Evolutionary conservation across 2,888 invertebrate species (phyloP), one percentile per base, ranked within the genome.

Genomic region (Callyntrura sp.): DNA sequence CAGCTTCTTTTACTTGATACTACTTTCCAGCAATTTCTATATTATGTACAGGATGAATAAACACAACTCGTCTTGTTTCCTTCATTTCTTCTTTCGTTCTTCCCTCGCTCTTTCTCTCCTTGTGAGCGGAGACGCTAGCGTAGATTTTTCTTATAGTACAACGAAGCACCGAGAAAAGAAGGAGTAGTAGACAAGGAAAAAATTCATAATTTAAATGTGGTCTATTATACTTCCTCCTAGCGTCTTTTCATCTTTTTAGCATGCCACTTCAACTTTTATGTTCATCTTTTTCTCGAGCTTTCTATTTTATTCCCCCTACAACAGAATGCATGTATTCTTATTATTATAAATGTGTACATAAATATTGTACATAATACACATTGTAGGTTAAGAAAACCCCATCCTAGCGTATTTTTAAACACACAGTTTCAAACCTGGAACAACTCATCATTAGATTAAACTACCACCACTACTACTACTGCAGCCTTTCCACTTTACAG

Each of bases 131-230:
- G 14, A 65, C 25, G 65, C 28, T 20, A 65, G 28, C 65, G 28
- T 28, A 65, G 28, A 14, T 9, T 65, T 65, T 35, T 25, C 65
- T 6, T n/a, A 17, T 57, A 65, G 65, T 28, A 25, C 9, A 14
- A 12, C 12, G 65, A 11, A 65, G 35, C 35, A 35, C 35, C 8
- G 11, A 73, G 23, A 11, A 73, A 48, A 23, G 45, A 73, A 45
- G 43, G 43, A 20, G 48, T 35, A 70, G 70, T 20, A 73, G 73
- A 23, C 73, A 45, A 85, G 35, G 70, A 68, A 90, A 86, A 85
- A 90, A 88, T 90, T 90, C 85, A 88, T 82, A 90, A 88, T 88
- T 90, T 85, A 86, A 86, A 86, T 86, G 86, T 57, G 68, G 65
- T 65, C 78, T 83, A 76, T 90, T 87, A 85, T 81, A 76, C 73